Evolutionary conservation across 2,113 vertebrate genomes (phyloP).

Genomic region (Proterorhinus semilunaris): DNA sequence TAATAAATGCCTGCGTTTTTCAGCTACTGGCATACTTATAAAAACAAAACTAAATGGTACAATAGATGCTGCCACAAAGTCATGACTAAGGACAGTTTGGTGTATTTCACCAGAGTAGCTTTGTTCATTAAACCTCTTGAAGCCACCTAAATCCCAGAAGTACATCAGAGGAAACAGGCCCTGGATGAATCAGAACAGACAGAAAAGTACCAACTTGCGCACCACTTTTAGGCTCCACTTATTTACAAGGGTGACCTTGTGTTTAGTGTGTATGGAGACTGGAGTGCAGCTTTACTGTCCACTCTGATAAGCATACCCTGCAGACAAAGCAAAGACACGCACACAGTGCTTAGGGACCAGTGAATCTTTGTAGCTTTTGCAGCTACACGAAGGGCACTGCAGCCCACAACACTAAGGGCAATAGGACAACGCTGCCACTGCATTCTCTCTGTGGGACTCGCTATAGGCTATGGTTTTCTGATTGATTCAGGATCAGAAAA

Average conservation of each 20-base stretch:
- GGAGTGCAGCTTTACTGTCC: constrained; percentile 49
- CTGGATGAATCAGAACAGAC: constrained; percentile 55
- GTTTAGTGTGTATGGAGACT: constrained; percentile 20
- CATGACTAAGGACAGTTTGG: constrained; percentile 13
- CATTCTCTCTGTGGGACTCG: constrained; percentile 25
- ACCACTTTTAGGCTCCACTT: constrained; percentile 51
- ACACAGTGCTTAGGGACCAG: constrained; percentile 45
- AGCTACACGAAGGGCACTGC: constrained; percentile 69
- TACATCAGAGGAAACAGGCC: constrained; percentile 27
- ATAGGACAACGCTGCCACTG: constrained; percentile 38
- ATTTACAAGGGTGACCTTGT: constrained; percentile 63
- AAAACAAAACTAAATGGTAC: not conserved
- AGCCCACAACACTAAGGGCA: constrained; percentile 57
- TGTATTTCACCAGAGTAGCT: constrained; percentile 22
- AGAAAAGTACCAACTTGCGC: constrained; percentile 48
- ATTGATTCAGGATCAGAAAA: not conserved
- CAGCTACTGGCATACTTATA: not conserved
- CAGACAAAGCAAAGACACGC: constrained; percentile 45
- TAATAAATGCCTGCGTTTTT: constrained; percentile 13
- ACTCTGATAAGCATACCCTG: constrained; percentile 53
- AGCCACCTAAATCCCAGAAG: constrained; percentile 46
- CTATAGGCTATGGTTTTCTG: constrained; percentile 4
- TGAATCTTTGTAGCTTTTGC: constrained; percentile 60
- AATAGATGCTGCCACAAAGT: not conserved
- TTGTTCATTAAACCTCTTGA: constrained; percentile 50